Evolutionary conservation across 2,113 vertebrate species (phyloP), one percentile per base, ranked within the genome.

Genomic region (Melanocharis versteri): DNA sequence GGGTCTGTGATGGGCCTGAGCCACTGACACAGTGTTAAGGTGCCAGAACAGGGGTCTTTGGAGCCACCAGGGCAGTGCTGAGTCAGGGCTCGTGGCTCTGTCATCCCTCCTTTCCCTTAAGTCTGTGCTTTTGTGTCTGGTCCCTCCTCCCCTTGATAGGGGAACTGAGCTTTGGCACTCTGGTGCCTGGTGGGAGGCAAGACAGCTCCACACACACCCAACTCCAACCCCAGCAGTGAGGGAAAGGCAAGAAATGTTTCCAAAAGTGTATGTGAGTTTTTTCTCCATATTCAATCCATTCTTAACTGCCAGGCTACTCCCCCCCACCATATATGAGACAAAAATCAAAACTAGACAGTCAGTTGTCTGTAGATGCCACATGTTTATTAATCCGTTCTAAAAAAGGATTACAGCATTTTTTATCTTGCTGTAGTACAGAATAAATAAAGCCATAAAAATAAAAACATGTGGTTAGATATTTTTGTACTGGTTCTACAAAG

Each of bases 401-500:
- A 79, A 94, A 89, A 70, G 6, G 35, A 72, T 69, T 48, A 95
- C 80, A 93, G 94, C 93, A 83, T 69, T 82, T 82, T 89, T 62
- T 89, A 83, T 61, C 88, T 83, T 89, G 92, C 92, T 86, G 90
- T 83, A 91, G 79, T 77, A 94, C 72, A 73, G 89, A 96, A 97
- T 94, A 96, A 97, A 93, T 96, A 96, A 92, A 94, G 50, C 76
- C 89, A 95, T 93, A 96, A 97, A 95, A 95, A 97, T 89, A 88
- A 95, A 97, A 94, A 65, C 95, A 94, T 81, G 90, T 83, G 61
- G 68, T 79, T 96, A 90, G 84, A 10, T 79, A 86, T 76, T 95
- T 92, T 51, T 77, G 72, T 94, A 89, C 69, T 96, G 72, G 27
- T 81, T 86, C 94, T 94, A 96, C 93, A 95, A 90, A 56, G 64